Percentiles rank a stretch among this genome's conserved stretches.
Evolutionary conservation across 2,113 vertebrate genomes (phyloP).

Genomic region (Entelurus aequoreus): DNA sequence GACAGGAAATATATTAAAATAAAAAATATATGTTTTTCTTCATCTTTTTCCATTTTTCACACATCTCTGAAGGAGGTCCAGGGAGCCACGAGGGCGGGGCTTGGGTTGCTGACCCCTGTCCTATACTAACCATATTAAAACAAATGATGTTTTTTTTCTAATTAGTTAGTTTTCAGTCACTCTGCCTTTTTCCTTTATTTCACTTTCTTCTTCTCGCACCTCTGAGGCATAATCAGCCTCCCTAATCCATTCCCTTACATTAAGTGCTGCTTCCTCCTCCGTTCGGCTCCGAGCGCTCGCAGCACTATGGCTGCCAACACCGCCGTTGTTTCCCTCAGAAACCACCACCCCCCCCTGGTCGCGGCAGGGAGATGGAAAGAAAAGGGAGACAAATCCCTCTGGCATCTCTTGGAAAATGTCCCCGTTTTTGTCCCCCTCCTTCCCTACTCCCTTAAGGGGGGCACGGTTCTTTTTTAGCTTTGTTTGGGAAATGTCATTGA

Average conservation of each 20-base stretch:
- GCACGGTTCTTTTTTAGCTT: conserved; percentile 52
- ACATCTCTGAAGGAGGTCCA: too few relatives aligned
- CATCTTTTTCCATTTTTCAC: too few relatives aligned
- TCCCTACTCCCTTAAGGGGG: conserved; percentile 41
- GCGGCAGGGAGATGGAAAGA: conserved; percentile 49
- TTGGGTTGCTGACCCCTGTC: too few relatives aligned
- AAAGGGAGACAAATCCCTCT: conserved; percentile 53
- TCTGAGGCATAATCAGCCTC: conserved; percentile 63
- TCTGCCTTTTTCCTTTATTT: conserved; percentile 38
- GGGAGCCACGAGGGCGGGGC: too few relatives aligned
- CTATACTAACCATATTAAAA: too few relatives aligned
- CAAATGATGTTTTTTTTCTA: neutral
- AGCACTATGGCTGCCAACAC: conserved; percentile 53
- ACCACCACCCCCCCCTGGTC: conserved; percentile 42
- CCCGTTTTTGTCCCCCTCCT: conserved; percentile 48
- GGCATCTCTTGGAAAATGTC: conserved; percentile 55
- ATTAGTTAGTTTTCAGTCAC: conserved; percentile 23
- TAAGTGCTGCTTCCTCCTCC: conserved; percentile 59
- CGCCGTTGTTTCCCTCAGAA: conserved; percentile 54
- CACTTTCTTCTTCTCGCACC: conserved; percentile 50
- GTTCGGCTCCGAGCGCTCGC: conserved; percentile 48
- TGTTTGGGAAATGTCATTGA: conserved; percentile 53
- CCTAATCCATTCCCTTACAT: conserved; percentile 67
- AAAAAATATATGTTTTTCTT: too few relatives aligned
- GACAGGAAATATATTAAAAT: too few relatives aligned